phyloP scores from a whole-genome alignment of 2,888 invertebrate genomes.

The Piscicola geometra region DNA sequence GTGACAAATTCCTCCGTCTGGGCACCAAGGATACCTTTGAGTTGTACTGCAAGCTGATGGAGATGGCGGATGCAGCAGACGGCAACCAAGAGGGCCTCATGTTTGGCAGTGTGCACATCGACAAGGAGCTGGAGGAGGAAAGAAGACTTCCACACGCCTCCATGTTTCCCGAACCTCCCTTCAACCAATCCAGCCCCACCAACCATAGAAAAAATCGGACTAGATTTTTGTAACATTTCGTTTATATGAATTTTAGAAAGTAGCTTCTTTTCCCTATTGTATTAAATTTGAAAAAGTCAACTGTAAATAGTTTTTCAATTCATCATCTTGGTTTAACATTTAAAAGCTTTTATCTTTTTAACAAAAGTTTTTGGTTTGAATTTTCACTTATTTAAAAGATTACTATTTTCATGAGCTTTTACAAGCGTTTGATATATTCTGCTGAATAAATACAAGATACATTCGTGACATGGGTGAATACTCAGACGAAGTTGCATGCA shows the following conservation, averaged over 20 bases:
- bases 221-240: background rate
- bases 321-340: too few species aligned
- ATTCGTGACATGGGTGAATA: too few species aligned
- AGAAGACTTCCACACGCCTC: slow-evolving; percentile 33
- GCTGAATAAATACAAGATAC: too few species aligned
- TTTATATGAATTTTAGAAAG: background rate
- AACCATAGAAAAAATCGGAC: background rate
- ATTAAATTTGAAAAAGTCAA: too few species aligned
- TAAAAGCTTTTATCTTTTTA: too few species aligned
- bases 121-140: slow-evolving; percentile 40
- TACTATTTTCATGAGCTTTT: too few species aligned
- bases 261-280: too few species aligned
- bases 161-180: background rate
- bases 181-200: background rate
- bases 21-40: slow-evolving; percentile 52
- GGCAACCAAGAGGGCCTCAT: slow-evolving; percentile 40
- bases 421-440: too few species aligned
- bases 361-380: too few species aligned
- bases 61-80: slow-evolving; percentile 51
- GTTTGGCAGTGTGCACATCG: slow-evolving; percentile 38
- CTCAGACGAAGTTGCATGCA: too few species aligned
- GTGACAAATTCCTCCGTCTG: slow-evolving; percentile 39
- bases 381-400: too few species aligned
- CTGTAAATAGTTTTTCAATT: too few species aligned
- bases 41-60: slow-evolving; percentile 52